These are phyloP conservation scores for Drosophila tripunctata DNA, from an alignment of 2,888 invertebrate genomes.

Conservation along the genomic window DNA sequence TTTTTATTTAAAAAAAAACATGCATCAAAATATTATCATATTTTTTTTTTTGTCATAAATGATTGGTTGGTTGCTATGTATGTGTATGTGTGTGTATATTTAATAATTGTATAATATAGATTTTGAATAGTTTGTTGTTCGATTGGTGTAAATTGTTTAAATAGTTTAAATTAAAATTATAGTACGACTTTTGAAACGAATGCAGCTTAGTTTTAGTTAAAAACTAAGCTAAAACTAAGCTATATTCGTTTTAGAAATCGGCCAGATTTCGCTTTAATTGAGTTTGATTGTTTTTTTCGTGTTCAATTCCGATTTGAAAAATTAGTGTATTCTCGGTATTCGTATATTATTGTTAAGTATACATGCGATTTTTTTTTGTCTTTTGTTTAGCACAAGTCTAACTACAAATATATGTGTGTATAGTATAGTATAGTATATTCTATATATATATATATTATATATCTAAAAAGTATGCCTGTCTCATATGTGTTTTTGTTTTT, in stretches of 20 bases:
- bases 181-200: too few species aligned
- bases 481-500: constrained; percentile 36
- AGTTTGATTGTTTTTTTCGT: background rate
- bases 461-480: constrained; percentile 51
- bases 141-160: constrained; percentile 35
- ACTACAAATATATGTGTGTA: constrained; percentile 27
- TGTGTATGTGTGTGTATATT: constrained; percentile 5
- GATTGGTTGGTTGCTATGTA: constrained; percentile 23
- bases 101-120: constrained; percentile 9
- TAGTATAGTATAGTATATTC: constrained; percentile 14
- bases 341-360: constrained; percentile 6
- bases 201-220: too few species aligned
- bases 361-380: background rate
- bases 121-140: constrained; percentile 40
- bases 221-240: too few species aligned
- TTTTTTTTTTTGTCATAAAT: constrained; percentile 30
- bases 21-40: constrained; percentile 64
- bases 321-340: constrained; percentile 15
- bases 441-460: constrained; percentile 43
- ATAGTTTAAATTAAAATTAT: background rate
- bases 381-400: constrained; percentile 22
- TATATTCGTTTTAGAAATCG: too few species aligned
- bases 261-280: too few species aligned
- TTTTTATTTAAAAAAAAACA: constrained; percentile 71
- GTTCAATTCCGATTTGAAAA: too few species aligned